Evolutionary conservation across 2,113 vertebrate genomes (phyloP), one percentile per base, ranked within the genome.

Genomic region (Hippocampus barbouri): DNA sequence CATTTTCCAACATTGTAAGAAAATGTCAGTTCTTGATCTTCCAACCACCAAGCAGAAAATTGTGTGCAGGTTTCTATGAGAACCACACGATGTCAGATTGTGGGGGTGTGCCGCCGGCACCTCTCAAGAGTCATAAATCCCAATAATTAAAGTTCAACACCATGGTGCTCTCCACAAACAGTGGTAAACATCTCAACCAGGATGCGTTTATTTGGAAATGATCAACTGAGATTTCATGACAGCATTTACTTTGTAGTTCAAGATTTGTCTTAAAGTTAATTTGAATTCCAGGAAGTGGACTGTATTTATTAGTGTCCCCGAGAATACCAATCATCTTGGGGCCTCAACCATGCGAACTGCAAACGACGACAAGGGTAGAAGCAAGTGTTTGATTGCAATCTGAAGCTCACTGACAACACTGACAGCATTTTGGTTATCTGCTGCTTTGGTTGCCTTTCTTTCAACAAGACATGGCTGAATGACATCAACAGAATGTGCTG

Each of bases 91-190:
- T 51, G 69, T 53, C 45, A 67, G 64, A 21, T 43, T n/a, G 0
- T 23, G 5, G 66, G 34, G 16, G 69, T 23, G 60, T 73, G 30
- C 45, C 45, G 70, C 51, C 72, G 72, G 47, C 34, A 34, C 30
- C 30, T 34, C 30, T 72, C 70, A 30, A 66, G 30, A 62, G 78
- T 71, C 76, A 79, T 89, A 84, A 90, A 87, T 90, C 88, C 85
- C 76, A 81, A 71, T 84, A 82, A 86, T 89, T 85, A 71, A 84
- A 85, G 82, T 79, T 71, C 76, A 81, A 73, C 45, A 74, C 60
- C 63, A 34, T 70, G 80, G 62, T 60, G 57, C 69, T 30, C 21
- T 25, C 62, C 59, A 53, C 34, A 69, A 77, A 76, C 25, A 14
- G 74, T 66, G 45, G 59, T 66, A 51, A 51, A 51, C 18, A 27